These are phyloP conservation scores for Chrosomus eos DNA, from an alignment of 2,797 vertebrate species.

Conservation along the genomic window DNA sequence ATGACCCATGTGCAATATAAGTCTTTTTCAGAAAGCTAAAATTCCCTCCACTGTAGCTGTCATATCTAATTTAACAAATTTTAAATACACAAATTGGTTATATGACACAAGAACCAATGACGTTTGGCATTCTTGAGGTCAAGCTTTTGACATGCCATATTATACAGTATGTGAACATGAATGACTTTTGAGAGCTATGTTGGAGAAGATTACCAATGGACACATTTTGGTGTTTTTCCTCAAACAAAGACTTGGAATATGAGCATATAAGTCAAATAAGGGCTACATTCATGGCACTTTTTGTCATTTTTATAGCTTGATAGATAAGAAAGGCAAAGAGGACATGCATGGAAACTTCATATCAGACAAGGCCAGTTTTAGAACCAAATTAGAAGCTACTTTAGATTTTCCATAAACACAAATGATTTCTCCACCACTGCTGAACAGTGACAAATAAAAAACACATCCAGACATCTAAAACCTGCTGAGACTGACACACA, in stretches of 20 bases:
- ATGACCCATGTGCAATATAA: not conserved
- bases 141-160: not conserved
- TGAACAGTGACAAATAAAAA: conserved; percentile 7
- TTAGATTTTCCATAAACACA: conserved; percentile 2
- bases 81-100: not conserved
- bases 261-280: not conserved
- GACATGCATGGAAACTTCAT: conserved; percentile 5
- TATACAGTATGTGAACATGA: not conserved
- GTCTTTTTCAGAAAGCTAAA: not conserved
- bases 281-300: not conserved
- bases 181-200: not conserved
- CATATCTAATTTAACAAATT: not conserved
- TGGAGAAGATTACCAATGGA: not conserved
- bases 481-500: conserved; percentile 11
- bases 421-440: not conserved
- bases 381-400: conserved; percentile 36
- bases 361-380: conserved; percentile 18
- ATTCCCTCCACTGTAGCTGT: not conserved
- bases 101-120: conserved; percentile 2
- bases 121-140: not conserved
- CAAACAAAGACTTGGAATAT: not conserved
- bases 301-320: not conserved
- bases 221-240: not conserved
- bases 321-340: conserved; percentile 13
- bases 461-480: conserved; percentile 30